Percentiles rank a stretch among this genome's conserved stretches.
Evolutionary conservation across 2,797 vertebrate genomes (phyloP).

Genomic region (Salmo trutta): DNA sequence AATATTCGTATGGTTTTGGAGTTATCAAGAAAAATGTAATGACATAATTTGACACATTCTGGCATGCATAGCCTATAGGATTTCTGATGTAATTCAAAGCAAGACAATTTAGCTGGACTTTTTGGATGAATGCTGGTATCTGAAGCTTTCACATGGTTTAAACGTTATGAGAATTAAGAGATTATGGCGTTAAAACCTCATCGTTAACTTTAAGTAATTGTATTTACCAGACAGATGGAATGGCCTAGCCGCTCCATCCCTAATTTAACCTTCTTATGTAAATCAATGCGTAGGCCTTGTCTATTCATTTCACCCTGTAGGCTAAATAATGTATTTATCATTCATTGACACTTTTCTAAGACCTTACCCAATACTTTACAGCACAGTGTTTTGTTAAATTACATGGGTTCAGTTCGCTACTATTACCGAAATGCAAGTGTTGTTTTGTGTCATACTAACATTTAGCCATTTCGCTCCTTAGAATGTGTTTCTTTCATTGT

Average conservation of each 20-base stretch:
- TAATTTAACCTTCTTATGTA: no score
- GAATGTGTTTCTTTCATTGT: not conserved
- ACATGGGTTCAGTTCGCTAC: not conserved
- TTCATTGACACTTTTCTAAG: not conserved
- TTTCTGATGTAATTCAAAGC: not conserved
- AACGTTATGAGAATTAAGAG: slow-evolving; percentile 52
- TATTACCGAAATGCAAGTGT: not conserved
- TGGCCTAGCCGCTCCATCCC: slow-evolving; percentile 5
- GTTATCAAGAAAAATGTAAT: not conserved
- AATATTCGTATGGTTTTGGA: not conserved
- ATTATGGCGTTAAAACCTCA: slow-evolving; percentile 57
- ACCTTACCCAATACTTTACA: not conserved
- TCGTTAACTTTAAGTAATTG: slow-evolving; percentile 60
- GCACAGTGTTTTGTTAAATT: not conserved
- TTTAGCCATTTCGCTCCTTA: not conserved
- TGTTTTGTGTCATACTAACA: not conserved
- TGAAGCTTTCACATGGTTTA: not conserved
- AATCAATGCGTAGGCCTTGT: not conserved
- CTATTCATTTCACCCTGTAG: not conserved
- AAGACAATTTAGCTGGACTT: not conserved
- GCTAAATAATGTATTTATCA: not conserved
- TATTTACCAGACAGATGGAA: slow-evolving; percentile 59
- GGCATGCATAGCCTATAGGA: not conserved
- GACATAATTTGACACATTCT: not conserved
- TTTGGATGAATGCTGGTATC: slow-evolving; percentile 12